Evolutionary conservation across 1,140 invertebrate species (phyloP), one percentile per base, ranked within the genome.

Genomic region (Rhizoglyphus robini): DNA sequence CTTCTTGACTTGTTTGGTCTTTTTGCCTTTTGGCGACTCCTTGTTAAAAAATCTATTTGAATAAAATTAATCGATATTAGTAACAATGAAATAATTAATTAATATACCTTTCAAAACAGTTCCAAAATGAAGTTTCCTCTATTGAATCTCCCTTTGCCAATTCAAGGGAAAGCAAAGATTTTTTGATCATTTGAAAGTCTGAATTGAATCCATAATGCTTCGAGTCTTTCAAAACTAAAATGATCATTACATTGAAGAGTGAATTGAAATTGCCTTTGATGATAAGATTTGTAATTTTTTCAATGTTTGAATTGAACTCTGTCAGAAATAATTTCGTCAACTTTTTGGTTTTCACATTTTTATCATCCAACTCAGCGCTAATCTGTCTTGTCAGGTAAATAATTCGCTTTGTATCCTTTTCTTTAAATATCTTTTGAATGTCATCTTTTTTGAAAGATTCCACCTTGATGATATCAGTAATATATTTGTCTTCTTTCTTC

Each of bases 161-260:
- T 2, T 60, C 30, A 38, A 60, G 58, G n/a, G 30, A 34, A 4
- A 34, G 3, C 27, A 60, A 46, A 20, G 93, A 74, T 88, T 88
- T 92, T 76, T 94, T 90, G 36, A 92, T 83, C 49, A 92, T 77
- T 31, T 90, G 75, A 1, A 84, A 69, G 65, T 49, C 70, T 67
- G 67, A 65, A 47, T 67, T 67, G 5, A 66, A 32, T 49, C 41
- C 47, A 48, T 23, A 49, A 57, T 64, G 46, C 31, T 64, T 51
- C 5, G 4, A 8, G 41, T 64, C 63, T n/a, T 64, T 51, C 11
- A 49, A 27, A 1, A 27, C 63, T 1, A 23, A 36, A 13, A 48
- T 64, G 3, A 51, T 63, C 23, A 64, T 64, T 15, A 31, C 47
- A 38, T 64, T 64, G 27, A 64, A 64, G 8, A 64, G 13, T 32